Evolutionary conservation across 2,888 invertebrate genomes (phyloP).

Genomic region (Cataglyphis livida): DNA sequence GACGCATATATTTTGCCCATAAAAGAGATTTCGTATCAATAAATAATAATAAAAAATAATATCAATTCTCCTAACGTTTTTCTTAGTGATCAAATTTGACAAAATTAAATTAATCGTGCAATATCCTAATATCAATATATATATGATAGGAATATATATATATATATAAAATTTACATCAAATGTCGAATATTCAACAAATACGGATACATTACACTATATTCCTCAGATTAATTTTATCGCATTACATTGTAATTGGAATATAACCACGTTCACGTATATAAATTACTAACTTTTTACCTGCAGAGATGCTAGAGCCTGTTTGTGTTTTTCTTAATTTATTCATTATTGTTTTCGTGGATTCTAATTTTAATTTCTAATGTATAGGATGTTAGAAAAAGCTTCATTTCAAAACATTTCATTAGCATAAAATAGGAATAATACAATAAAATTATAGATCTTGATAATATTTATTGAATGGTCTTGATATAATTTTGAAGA

Average conservation of each 20-base stretch:
- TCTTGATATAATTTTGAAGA: not conserved
- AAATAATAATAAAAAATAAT: not conserved
- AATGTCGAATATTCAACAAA: not conserved
- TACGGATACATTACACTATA: too few species aligned
- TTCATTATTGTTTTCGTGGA: not conserved
- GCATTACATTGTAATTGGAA: not conserved
- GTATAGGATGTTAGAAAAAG: not conserved
- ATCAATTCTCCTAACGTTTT: not conserved
- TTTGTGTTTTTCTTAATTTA: not conserved
- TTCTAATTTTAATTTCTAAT: conserved; percentile 3
- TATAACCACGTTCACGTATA: not conserved
- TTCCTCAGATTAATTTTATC: not conserved
- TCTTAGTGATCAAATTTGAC: not conserved
- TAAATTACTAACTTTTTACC: not conserved
- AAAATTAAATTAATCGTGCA: not conserved
- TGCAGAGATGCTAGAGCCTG: not conserved
- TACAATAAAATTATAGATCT: not conserved
- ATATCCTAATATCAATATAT: not conserved
- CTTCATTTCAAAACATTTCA: too few species aligned
- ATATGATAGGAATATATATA: not conserved
- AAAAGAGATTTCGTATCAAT: not conserved
- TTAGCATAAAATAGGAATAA: not conserved
- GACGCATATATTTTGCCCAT: not conserved
- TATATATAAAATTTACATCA: too few species aligned
- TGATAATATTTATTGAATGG: not conserved